Evolutionary conservation across 1,140 invertebrate genomes (phyloP), one percentile per base, ranked within the genome.

Genomic region (Zaprionus ghesquierei): DNA sequence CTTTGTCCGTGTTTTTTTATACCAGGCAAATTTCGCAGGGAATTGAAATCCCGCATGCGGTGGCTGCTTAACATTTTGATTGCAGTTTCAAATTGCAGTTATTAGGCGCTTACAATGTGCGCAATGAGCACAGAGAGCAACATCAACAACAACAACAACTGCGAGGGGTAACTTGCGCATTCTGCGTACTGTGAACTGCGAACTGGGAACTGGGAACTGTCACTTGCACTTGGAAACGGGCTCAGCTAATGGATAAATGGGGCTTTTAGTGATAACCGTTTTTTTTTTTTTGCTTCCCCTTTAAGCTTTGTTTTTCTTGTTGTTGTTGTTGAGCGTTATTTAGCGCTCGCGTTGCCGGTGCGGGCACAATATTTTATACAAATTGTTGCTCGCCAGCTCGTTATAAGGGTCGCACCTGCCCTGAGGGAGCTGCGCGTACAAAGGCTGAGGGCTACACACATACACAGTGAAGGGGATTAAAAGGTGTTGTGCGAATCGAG

Each of bases 371-470:
- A 87, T 87, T 78, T 87, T 86, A 87, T 78, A 81, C 61, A 86
- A 87, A 87, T 86, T 86, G 82, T 87, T 87, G 80, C 69, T 38
- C 49, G 54, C 54, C 77, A 46, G 65, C 66, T 81, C 56, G 64
- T 79, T 87, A 86, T 86, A 79, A 82, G 82, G 79, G 82, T 81
- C 76, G 75, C 82, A 86, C 82, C 82, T 87, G 82, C 68, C 71
- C 63, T 41, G 38, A 65, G 61, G 73, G 66, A 68, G 53, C 63
- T 13, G 49, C 23, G n/a, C n/a, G n/a, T n/a, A n/a, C 35, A 51
- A 66, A 65, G 53, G 38, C 41, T 49, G 18, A 55, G 62, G 62
- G 50, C 63, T 38, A 27, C 56, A 59, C 38, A 41, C 9, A 29
- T 25, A 44, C 15, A 22, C 27, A 85, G 74, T 56, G 70, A 78